Evolutionary conservation across 2,888 invertebrate species (phyloP).

Genomic region (Tromatobia lineatoria): DNA sequence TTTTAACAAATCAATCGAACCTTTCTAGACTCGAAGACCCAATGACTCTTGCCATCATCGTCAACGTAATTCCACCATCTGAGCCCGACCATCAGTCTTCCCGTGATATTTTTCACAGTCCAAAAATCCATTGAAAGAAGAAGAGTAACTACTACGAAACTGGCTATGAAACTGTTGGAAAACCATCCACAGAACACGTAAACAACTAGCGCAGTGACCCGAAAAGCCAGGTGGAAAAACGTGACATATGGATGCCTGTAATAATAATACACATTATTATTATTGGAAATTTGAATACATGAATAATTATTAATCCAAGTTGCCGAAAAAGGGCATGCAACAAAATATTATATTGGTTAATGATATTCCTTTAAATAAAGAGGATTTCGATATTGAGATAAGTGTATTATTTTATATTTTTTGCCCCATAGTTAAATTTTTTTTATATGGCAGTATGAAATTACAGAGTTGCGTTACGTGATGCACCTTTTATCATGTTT

Average conservation of each 20-base stretch:
- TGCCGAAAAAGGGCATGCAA: no score
- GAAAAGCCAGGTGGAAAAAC: slow-evolving; percentile 96
- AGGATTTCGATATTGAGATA: no score
- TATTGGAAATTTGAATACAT: background rate
- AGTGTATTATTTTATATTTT: no score
- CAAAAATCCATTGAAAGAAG: slow-evolving; percentile 99
- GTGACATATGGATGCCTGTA: slow-evolving; percentile 96
- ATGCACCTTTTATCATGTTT: no score
- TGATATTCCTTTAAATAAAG: no score
- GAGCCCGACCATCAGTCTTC: slow-evolving; percentile 96
- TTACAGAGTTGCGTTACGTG: no score
- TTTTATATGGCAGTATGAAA: no score
- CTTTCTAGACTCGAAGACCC: slow-evolving; percentile 98
- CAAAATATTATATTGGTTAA: no score
- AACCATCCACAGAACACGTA: slow-evolving; percentile 97
- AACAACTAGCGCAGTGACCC: slow-evolving; percentile 92
- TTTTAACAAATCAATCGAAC: slow-evolving; percentile 85
- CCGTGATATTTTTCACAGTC: slow-evolving; percentile 99
- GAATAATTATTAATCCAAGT: background rate
- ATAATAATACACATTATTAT: background rate
- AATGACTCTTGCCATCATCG: slow-evolving; percentile 98
- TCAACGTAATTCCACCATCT: slow-evolving; percentile 99
- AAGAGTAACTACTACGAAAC: slow-evolving; percentile 96
- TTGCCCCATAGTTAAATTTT: no score
- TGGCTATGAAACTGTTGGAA: slow-evolving; percentile 97